These are phyloP conservation scores for Palaemon carinicauda DNA, from an alignment of 1,140 invertebrate genomes.

Conservation along the genomic window DNA sequence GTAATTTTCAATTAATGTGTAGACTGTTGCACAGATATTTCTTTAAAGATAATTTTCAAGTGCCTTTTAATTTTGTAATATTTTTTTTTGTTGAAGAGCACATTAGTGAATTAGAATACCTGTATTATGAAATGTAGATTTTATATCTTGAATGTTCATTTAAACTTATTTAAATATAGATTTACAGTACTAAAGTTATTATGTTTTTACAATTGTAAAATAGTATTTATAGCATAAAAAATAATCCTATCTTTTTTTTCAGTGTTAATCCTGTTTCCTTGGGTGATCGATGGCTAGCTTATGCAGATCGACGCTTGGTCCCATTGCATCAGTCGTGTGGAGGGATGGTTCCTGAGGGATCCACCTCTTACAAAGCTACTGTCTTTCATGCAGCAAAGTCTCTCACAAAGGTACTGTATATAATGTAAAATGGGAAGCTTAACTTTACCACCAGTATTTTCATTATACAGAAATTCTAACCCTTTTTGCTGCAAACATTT, in stretches of 20 bases:
- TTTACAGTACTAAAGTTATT: too few relatives aligned
- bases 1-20: too few relatives aligned
- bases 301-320: conserved; percentile 84
- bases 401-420: conserved; percentile 79
- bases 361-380: conserved; percentile 93
- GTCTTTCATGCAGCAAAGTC: conserved; percentile 95
- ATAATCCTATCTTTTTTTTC: conserved; percentile 59
- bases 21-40: neutral
- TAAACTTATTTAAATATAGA: too few relatives aligned
- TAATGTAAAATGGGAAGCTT: neutral
- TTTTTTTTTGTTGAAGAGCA: too few relatives aligned
- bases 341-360: conserved; percentile 74
- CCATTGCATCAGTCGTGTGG: conserved; percentile 85
- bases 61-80: too few relatives aligned
- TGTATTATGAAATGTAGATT: too few relatives aligned
- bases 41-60: too few relatives aligned
- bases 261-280: conserved; percentile 89
- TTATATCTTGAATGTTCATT: too few relatives aligned
- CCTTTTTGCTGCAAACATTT: too few relatives aligned
- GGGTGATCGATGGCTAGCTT: conserved; percentile 75
- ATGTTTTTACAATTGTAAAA: neutral
- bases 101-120: too few relatives aligned
- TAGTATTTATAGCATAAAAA: neutral
- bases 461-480: neutral
- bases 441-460: neutral